Conservation (phyloP, 1,140 invertebrate species). For the Chironomus striatipennis region DNA sequence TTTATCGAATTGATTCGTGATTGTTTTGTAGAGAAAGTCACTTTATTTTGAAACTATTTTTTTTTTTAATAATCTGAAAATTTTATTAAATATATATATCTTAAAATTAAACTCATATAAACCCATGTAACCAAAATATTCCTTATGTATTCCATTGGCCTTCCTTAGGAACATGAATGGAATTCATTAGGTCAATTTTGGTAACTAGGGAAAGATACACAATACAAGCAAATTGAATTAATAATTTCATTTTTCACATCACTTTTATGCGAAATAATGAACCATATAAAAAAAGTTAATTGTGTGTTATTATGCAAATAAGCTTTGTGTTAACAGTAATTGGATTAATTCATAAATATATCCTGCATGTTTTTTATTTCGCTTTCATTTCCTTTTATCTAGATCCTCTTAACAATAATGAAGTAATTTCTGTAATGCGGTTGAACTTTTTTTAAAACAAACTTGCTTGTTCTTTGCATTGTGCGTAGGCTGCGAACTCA, state of each 20-base stretch:
- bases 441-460: background rate
- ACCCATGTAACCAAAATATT: no score
- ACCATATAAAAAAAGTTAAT: background rate
- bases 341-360: constrained; percentile 9
- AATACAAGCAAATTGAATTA: background rate
- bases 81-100: no score
- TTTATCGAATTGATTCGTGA: no score
- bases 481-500: background rate
- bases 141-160: no score
- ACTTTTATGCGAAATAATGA: background rate
- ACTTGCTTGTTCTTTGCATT: no score
- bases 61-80: no score
- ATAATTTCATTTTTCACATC: background rate
- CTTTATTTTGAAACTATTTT: no score
- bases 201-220: no score
- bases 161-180: no score
- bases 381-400: background rate
- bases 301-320: background rate
- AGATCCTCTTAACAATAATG: background rate
- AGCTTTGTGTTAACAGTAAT: background rate
- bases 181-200: no score
- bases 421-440: background rate
- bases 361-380: background rate
- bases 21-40: no score
- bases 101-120: no score